These are phyloP conservation scores for Poecilobothrus nobilitatus DNA, from an alignment of 2,888 invertebrate genomes.

Conservation along the genomic window DNA sequence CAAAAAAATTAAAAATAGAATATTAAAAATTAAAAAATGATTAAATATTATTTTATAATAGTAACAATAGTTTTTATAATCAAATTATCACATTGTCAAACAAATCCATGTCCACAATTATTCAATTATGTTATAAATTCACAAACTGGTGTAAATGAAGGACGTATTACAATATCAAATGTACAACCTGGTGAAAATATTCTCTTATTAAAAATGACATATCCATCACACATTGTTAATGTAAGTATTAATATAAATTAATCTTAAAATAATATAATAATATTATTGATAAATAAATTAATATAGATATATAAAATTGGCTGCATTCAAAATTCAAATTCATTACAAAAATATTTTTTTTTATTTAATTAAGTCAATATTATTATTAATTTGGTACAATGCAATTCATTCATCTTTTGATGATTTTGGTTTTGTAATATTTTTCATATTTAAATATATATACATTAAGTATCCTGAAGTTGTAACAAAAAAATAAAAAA, in stretches of 20 bases:
- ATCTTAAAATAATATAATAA: neutral
- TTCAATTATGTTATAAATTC: conserved; percentile 7
- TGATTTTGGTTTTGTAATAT: too few species aligned
- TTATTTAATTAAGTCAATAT: too few species aligned
- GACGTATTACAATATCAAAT: conserved; percentile 24
- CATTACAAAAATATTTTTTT: too few species aligned
- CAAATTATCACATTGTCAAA: neutral
- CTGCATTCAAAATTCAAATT: too few species aligned
- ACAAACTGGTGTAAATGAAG: conserved; percentile 10
- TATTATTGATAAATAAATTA: too few species aligned
- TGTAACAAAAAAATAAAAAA: too few species aligned
- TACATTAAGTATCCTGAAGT: too few species aligned
- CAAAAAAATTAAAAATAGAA: neutral
- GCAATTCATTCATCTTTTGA: too few species aligned
- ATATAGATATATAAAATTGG: too few species aligned
- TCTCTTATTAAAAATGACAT: conserved; percentile 30
- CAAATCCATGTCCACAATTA: conserved; percentile 12
- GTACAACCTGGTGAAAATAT: conserved; percentile 21
- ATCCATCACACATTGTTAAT: conserved; percentile 24
- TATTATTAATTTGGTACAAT: too few species aligned
- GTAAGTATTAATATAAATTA: conserved; percentile 24
- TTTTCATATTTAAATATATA: too few species aligned
- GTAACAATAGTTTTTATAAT: conserved; percentile 2
- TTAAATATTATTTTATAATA: neutral
- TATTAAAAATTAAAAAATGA: neutral